A percentile compares a stretch with the other conserved stretches of the same genome.
phyloP scores from a whole-genome alignment of 2,888 invertebrate species.

The Orchesella flavescens region DNA sequence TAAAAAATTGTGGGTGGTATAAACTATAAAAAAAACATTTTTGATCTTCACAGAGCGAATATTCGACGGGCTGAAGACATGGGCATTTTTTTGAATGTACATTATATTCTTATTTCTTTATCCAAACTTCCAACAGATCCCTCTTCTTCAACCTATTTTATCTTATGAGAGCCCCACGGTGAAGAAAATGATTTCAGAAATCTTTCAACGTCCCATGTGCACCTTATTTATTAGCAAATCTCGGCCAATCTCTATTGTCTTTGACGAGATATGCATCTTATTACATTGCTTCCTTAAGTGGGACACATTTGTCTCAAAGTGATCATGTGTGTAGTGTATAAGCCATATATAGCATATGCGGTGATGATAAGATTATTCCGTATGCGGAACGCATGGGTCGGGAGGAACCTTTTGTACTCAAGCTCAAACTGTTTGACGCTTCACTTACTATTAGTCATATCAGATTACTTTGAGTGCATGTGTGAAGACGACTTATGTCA shows the following conservation, averaged over 20 bases:
- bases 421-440: too few relatives aligned
- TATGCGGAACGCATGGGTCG: too few relatives aligned
- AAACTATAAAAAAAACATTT: too few relatives aligned
- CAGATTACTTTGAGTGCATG: too few relatives aligned
- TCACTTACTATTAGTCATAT: background rate
- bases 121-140: background rate
- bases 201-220: constrained; percentile 43
- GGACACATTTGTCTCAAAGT: background rate
- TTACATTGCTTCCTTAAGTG: background rate
- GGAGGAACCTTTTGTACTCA: too few relatives aligned
- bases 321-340: background rate
- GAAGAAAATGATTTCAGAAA: constrained; percentile 46
- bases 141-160: background rate
- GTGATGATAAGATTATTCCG: background rate
- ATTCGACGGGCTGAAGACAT: too few relatives aligned
- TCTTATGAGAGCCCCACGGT: constrained; percentile 28
- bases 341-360: background rate
- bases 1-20: too few relatives aligned
- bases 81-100: background rate
- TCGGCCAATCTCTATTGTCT: constrained; percentile 43
- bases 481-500: too few relatives aligned
- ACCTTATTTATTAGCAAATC: constrained; percentile 50
- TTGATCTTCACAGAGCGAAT: too few relatives aligned
- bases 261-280: constrained; percentile 32
- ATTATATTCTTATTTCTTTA: background rate